phyloP scores from a whole-genome alignment of 2,797 vertebrate genomes.

The Sebastes cheni region DNA sequence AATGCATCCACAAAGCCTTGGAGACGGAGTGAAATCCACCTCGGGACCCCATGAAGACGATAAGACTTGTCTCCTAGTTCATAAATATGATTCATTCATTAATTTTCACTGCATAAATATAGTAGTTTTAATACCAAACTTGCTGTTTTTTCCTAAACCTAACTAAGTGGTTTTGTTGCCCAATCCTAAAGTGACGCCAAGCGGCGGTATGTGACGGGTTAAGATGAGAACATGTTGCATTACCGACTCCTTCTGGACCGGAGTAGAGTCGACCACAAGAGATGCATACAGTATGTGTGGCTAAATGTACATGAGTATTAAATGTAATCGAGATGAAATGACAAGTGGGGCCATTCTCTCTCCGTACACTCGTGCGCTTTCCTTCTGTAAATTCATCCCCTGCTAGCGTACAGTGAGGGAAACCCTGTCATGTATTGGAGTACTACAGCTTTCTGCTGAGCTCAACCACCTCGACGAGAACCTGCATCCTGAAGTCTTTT shows the following conservation, averaged over 20 bases:
- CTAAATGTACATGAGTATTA: background rate
- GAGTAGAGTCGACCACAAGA: background rate
- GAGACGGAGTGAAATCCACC: background rate
- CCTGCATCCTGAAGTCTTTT: background rate
- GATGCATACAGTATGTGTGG: background rate
- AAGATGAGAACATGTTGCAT: too few relatives aligned
- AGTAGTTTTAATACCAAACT: too few relatives aligned
- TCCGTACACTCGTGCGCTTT: too few relatives aligned
- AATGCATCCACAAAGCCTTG: background rate
- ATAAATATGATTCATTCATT: background rate
- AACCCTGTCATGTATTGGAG: too few relatives aligned
- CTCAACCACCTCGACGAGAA: background rate
- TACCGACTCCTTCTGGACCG: too few relatives aligned
- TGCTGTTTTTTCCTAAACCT: too few relatives aligned
- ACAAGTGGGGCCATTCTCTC: background rate
- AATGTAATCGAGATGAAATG: background rate
- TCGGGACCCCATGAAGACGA: background rate
- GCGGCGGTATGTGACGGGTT: rapidly evolving
- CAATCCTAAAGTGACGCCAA: too few relatives aligned
- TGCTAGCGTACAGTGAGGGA: rapidly evolving
- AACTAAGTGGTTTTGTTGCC: too few relatives aligned
- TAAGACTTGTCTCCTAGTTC: too few relatives aligned
- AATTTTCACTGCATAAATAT: too few relatives aligned
- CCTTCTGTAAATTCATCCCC: too few relatives aligned
- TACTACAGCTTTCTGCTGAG: background rate